Evolutionary conservation across 2,888 invertebrate species (phyloP).

Genomic region (Tanypteryx hageni): DNA sequence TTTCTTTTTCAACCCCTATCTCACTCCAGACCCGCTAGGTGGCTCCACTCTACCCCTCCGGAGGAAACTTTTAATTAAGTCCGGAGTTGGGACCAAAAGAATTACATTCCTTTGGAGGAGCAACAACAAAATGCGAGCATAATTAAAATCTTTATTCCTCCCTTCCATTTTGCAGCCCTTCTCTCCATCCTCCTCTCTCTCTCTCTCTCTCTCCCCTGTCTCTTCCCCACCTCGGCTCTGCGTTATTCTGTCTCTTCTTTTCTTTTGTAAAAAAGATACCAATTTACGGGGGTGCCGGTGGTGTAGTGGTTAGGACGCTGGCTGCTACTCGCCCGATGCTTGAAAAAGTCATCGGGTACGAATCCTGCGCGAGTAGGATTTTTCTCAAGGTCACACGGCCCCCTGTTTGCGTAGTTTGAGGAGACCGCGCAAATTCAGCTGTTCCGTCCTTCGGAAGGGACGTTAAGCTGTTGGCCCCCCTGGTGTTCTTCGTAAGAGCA

Average conservation of each 20-base stretch:
- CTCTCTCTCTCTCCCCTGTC: background rate
- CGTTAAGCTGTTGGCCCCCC: too few species aligned
- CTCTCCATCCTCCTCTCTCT: background rate
- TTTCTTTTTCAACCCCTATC: background rate
- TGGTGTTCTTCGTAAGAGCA: too few species aligned
- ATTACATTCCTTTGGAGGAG: conserved; percentile 59
- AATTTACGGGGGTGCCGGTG: too few species aligned
- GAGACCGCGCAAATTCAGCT: too few species aligned
- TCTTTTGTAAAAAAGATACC: background rate
- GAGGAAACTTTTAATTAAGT: conserved; percentile 49
- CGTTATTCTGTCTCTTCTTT: background rate
- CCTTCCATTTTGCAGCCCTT: background rate
- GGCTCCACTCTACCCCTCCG: conserved; percentile 32
- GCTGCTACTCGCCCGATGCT: too few species aligned
- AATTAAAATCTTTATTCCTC: conserved; percentile 58
- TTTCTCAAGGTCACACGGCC: too few species aligned
- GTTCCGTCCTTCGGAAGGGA: too few species aligned
- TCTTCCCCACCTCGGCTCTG: background rate
- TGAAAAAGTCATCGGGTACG: too few species aligned
- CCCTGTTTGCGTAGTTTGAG: too few species aligned
- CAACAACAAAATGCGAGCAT: conserved; percentile 59
- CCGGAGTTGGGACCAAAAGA: conserved; percentile 36
- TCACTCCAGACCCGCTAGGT: conserved; percentile 13
- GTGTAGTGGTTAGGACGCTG: too few species aligned
- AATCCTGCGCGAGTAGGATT: too few species aligned